Percentiles rank a stretch among this genome's conserved stretches.
phyloP scores from a whole-genome alignment of 2,888 invertebrate genomes.

The Cataglyphis cursor region DNA sequence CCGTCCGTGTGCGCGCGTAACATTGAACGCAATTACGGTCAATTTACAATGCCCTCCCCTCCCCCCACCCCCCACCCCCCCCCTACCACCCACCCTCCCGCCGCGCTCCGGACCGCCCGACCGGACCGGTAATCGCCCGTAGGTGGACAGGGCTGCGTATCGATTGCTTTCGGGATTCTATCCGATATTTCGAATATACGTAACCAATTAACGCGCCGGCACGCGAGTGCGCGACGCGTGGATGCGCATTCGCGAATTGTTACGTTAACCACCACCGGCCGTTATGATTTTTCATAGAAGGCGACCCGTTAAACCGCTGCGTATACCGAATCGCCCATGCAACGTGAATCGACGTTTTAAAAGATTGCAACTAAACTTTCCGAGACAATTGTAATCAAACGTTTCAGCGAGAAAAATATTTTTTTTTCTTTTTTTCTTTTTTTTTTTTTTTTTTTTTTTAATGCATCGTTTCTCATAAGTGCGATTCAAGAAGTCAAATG shows the following conservation, averaged over 20 bases:
- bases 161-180: conserved; percentile 56
- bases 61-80: conserved; percentile 30
- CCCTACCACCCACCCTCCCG: too few species aligned
- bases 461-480: neutral
- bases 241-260: conserved; percentile 26
- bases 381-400: conserved; percentile 23
- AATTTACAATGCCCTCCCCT: conserved; percentile 80
- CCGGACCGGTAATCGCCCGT: conserved; percentile 63
- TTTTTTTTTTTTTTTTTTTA: too few species aligned
- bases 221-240: conserved; percentile 53
- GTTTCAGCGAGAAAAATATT: conserved; percentile 14
- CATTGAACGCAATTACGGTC: conserved; percentile 86
- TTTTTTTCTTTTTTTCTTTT: too few species aligned
- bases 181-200: conserved; percentile 53
- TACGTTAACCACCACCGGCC: conserved; percentile 1
- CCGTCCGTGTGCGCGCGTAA: conserved; percentile 83
- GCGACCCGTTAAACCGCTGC: conserved; percentile 32
- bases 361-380: conserved; percentile 25
- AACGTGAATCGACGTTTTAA: conserved; percentile 39
- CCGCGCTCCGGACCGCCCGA: neutral
- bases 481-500: neutral
- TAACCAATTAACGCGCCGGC: conserved; percentile 62
- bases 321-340: conserved; percentile 17
- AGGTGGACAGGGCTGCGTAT: conserved; percentile 68
- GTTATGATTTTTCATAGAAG: conserved; percentile 50